Evolutionary conservation across 1,140 invertebrate genomes (phyloP).

Genomic region (Drosophila bifasciata): DNA sequence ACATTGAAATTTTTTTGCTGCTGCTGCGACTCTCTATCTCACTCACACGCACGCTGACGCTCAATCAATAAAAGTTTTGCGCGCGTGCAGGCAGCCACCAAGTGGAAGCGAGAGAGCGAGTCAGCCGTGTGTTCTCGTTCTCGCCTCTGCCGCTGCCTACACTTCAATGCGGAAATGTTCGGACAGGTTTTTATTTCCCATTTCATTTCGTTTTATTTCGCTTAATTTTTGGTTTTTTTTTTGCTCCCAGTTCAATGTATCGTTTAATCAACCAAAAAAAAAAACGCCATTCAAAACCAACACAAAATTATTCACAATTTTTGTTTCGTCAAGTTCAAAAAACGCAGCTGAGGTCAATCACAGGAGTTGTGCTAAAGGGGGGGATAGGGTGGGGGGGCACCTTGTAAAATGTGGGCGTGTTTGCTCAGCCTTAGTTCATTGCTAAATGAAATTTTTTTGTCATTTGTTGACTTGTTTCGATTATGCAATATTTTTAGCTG

Average conservation of each 20-base stretch:
- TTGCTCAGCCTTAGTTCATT: slow-evolving; percentile 32
- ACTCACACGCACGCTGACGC: slow-evolving; percentile 42
- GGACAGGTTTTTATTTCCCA: slow-evolving; percentile 59
- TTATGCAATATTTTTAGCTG: slow-evolving; percentile 56
- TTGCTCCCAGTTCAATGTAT: slow-evolving; percentile 69
- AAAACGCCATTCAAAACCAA: slow-evolving; percentile 15
- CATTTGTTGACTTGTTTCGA: slow-evolving; percentile 31
- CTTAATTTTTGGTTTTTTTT: slow-evolving; percentile 16
- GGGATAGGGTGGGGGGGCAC: slow-evolving; percentile 15
- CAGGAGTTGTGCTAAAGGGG: slow-evolving; percentile 1
- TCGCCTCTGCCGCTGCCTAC: neutral
- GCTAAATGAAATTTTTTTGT: slow-evolving; percentile 19
- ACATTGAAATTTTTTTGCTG: slow-evolving; percentile 71
- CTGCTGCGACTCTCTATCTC: slow-evolving; percentile 31
- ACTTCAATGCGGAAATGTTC: slow-evolving; percentile 76
- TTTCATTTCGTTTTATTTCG: slow-evolving; percentile 8
- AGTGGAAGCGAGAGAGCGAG: slow-evolving; percentile 28
- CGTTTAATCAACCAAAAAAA: slow-evolving; percentile 68
- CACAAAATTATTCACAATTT: slow-evolving; percentile 25
- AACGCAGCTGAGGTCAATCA: slow-evolving; percentile 71
- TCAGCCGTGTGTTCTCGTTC: slow-evolving; percentile 27
- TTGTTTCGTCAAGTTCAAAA: slow-evolving; percentile 63
- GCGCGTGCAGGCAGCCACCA: slow-evolving; percentile 39
- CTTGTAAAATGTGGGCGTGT: slow-evolving; percentile 74
- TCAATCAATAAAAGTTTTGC: slow-evolving; percentile 71